Evolutionary conservation across 2,113 vertebrate genomes (phyloP).

Genomic region (Pelecanoides urinatrix): DNA sequence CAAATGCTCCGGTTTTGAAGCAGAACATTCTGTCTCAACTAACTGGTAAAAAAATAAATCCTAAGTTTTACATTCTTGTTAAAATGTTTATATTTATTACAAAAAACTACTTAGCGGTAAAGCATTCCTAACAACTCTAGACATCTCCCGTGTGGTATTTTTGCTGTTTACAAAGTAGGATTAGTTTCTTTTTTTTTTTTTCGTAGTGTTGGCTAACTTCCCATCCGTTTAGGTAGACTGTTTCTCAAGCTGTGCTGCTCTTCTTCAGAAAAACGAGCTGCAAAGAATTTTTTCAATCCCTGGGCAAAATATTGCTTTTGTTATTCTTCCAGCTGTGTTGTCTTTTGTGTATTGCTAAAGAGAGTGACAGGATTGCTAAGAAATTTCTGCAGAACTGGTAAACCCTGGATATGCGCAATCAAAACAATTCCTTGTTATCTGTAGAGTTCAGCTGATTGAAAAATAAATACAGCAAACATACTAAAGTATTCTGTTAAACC

Average conservation of each 20-base stretch:
- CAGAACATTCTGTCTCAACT: neutral
- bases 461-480: neutral
- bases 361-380: neutral
- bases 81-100: neutral
- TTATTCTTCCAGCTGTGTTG: constrained; percentile 6
- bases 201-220: neutral
- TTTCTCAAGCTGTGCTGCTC: neutral
- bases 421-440: neutral
- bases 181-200: neutral
- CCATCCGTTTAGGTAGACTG: neutral
- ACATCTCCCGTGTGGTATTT: constrained; percentile 6
- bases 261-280: neutral
- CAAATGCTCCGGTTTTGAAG: neutral
- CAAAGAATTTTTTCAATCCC: neutral
- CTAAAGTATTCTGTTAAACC: neutral
- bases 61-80: neutral
- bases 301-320: neutral
- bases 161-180: constrained; percentile 13
- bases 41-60: neutral
- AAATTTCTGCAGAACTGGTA: neutral
- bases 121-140: neutral
- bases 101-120: neutral
- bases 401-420: neutral
- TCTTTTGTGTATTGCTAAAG: neutral
- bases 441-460: neutral